Evolutionary conservation across 2,113 vertebrate species (phyloP).

Genomic region (Myanophis thanlyinensis): DNA sequence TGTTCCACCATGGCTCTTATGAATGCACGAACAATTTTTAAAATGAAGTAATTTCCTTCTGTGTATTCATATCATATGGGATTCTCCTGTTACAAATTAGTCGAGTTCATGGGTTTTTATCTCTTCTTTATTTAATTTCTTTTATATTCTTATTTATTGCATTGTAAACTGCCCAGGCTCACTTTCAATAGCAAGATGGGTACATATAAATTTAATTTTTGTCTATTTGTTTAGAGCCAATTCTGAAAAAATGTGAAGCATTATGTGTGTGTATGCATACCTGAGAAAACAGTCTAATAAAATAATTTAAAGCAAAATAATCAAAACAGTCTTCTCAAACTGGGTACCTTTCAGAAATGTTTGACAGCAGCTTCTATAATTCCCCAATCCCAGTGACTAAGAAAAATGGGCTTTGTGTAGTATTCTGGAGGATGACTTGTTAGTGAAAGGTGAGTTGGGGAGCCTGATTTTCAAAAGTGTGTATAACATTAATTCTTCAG

Average conservation of each 20-base stretch:
- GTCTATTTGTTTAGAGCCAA: not conserved
- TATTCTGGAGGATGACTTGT: not conserved
- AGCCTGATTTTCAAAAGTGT: not conserved
- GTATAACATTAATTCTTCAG: not conserved
- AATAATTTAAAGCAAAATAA: not conserved
- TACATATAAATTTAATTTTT: not conserved
- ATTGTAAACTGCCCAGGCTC: not conserved
- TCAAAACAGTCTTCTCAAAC: not conserved
- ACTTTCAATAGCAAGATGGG: not conserved
- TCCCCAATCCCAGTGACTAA: not conserved
- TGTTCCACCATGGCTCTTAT: not conserved
- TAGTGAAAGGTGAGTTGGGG: not conserved
- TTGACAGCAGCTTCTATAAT: not conserved
- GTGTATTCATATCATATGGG: constrained; percentile 36
- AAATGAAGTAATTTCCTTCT: constrained; percentile 70
- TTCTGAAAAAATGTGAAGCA: not conserved
- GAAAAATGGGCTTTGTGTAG: not conserved
- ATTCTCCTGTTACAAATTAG: constrained; percentile 54
- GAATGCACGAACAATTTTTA: constrained; percentile 37
- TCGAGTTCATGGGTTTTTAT: too few species aligned
- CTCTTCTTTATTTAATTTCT: not conserved
- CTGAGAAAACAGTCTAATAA: not conserved
- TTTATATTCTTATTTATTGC: not conserved
- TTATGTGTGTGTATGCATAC: not conserved
- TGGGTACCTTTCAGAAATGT: not conserved